Conservation (phyloP, 23 tunicate genomes). For the Halocynthia roretzi region DNA sequence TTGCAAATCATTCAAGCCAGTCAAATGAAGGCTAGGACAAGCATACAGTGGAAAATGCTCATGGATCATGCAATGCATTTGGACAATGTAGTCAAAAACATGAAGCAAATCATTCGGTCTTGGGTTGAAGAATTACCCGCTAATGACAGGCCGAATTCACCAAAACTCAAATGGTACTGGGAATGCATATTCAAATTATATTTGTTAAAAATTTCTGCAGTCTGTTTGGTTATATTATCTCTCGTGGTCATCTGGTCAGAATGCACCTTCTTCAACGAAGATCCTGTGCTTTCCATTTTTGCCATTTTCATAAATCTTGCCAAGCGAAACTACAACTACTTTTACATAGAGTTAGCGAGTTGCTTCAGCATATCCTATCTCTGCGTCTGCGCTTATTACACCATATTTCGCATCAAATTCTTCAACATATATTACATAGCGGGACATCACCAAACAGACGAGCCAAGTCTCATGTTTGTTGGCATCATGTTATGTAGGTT, state of each 20-base stretch:
- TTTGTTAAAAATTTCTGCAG: constrained; percentile 32
- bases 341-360: constrained; percentile 90
- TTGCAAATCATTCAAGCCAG: constrained; percentile 56
- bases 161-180: constrained; percentile 73
- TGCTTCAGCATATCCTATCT: constrained; percentile 79
- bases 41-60: constrained; percentile 73
- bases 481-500: constrained; percentile 96
- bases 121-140: background rate
- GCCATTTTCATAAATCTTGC: constrained; percentile 91
- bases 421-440: constrained; percentile 98
- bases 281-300: constrained; percentile 89
- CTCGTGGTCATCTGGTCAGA: constrained; percentile 97
- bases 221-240: constrained; percentile 54
- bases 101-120: background rate
- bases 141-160: constrained; percentile 1
- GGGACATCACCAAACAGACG: constrained; percentile 97
- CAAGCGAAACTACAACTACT: constrained; percentile 50
- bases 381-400: constrained; percentile 96
- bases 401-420: constrained; percentile 90
- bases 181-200: constrained; percentile 57
- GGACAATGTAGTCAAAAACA: constrained; percentile 57
- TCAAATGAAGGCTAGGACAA: constrained; percentile 71
- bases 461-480: constrained; percentile 83
- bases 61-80: constrained; percentile 65
- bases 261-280: constrained; percentile 88